phyloP scores from a whole-genome alignment of 2,797 vertebrate genomes.

The Scolopax bukidnonensis region DNA sequence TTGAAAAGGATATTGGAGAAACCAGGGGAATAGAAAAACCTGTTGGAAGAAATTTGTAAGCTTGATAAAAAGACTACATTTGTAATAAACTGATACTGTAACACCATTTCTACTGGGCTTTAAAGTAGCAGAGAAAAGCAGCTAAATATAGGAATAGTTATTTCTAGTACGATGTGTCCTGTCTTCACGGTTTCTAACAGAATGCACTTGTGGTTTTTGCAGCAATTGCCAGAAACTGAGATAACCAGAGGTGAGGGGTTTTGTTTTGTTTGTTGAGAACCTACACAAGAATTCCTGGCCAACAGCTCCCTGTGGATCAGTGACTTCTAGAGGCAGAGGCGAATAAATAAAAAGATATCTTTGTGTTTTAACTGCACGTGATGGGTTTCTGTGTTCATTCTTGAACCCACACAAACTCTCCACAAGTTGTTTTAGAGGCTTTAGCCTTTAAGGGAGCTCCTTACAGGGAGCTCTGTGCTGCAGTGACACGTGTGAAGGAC shows the following conservation, averaged over 20 bases:
- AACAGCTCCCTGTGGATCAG: neutral
- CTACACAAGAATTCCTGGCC: neutral
- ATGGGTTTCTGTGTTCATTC: neutral
- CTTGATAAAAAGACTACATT: neutral
- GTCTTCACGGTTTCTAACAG: neutral
- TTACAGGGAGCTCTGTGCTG: fast-evolving
- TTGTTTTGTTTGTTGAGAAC: neutral
- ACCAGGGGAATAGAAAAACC: neutral
- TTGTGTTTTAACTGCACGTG: neutral
- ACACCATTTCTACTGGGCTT: neutral
- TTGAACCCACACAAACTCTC: neutral
- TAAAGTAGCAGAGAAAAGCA: neutral
- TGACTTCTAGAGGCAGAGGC: neutral
- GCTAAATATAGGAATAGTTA: neutral
- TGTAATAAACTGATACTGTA: neutral
- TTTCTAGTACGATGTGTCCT: fast-evolving
- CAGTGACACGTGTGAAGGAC: neutral
- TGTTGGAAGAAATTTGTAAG: neutral
- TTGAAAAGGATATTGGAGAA: neutral
- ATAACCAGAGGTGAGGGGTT: neutral
- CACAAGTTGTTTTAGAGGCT: fast-evolving
- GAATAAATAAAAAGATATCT: no score
- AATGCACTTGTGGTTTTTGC: neutral
- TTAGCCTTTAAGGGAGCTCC: no score
- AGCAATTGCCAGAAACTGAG: neutral